Evolutionary conservation across 2,797 vertebrate genomes (phyloP).

Genomic region (Bradypodion pumilum): DNA sequence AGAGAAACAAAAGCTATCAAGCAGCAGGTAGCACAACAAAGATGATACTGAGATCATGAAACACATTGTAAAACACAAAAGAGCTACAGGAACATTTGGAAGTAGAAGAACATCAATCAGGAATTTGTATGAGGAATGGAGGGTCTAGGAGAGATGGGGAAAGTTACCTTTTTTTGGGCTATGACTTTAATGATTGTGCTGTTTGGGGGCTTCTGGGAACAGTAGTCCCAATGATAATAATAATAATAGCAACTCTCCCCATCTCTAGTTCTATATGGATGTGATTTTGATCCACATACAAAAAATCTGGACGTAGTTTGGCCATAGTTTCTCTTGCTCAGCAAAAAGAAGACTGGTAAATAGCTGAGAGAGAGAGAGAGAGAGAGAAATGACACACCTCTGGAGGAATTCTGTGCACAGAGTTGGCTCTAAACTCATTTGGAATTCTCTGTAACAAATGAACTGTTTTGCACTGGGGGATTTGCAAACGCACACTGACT

Average conservation of each 20-base stretch:
- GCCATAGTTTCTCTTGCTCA: background rate
- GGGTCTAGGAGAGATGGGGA: background rate
- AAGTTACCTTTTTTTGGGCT: too few relatives aligned
- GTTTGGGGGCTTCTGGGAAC: too few relatives aligned
- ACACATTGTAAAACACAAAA: background rate
- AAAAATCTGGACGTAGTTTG: background rate
- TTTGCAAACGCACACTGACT: slow-evolving; percentile 21
- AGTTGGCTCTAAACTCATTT: slow-evolving; percentile 5
- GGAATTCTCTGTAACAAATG: slow-evolving; percentile 31
- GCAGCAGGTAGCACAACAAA: background rate
- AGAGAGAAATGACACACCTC: background rate
- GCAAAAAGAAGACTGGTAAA: background rate
- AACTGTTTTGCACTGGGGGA: slow-evolving; percentile 18
- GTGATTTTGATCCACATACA: background rate
- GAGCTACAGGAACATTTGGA: background rate
- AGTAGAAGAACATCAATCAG: background rate
- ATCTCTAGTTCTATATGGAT: background rate
- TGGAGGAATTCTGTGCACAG: slow-evolving; percentile 10
- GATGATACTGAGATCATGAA: background rate
- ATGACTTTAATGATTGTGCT: too few relatives aligned
- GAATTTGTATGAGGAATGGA: background rate
- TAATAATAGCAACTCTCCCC: too few relatives aligned
- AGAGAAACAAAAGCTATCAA: background rate
- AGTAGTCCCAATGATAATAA: too few relatives aligned
- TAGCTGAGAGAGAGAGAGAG: background rate